Evolutionary conservation across 2,888 invertebrate species (phyloP), one percentile per base, ranked within the genome.

Genomic region (Abrostola triplasia): DNA sequence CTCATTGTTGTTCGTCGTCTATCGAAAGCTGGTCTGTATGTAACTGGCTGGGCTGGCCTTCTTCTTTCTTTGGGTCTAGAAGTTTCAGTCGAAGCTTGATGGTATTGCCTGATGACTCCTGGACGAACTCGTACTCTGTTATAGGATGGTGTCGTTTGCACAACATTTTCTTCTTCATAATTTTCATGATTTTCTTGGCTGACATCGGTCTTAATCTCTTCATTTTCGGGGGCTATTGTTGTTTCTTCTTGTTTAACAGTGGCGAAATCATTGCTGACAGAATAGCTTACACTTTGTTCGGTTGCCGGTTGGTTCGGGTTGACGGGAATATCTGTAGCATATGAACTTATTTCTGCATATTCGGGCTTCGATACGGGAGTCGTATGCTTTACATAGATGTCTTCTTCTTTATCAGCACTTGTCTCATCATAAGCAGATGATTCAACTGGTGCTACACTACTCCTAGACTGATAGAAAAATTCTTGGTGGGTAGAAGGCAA

Each of bases 1-100:
- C 92, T 87, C 95, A 95, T 95, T 41, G 95, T 95, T 0, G 95
- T 95, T 65, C 93, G 87, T 11, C 92, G 87, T 77, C 88, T 90
- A 66, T 93, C 92, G 72, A 89, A 94, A 6, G 93, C 91, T 57
- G 95, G 95, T 72, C 95, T 88, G 62, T 94, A 93, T 42, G 95
- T 95, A 8, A 95, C 88, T 24, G 94, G 85, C 70, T 90, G 90
- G 2, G 82, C 84, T 66, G 88, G 87, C 64, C 86, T 88, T 71
- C 88, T 89, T 11, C 91, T 90, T 56, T 80, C 76, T 77, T 90
- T 93, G 0, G 76, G 79, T 83, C 79, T 89, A 1, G 91, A 73
- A 38, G 91, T 82, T 77, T 93, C 93, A 7, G 92, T 90, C 36
- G 80, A 86, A 41, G 88, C 78, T 81, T 91, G 93, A 64, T 93